Evolutionary conservation across 2,113 vertebrate species (phyloP).

Genomic region (Pelvicachromis taeniatus): DNA sequence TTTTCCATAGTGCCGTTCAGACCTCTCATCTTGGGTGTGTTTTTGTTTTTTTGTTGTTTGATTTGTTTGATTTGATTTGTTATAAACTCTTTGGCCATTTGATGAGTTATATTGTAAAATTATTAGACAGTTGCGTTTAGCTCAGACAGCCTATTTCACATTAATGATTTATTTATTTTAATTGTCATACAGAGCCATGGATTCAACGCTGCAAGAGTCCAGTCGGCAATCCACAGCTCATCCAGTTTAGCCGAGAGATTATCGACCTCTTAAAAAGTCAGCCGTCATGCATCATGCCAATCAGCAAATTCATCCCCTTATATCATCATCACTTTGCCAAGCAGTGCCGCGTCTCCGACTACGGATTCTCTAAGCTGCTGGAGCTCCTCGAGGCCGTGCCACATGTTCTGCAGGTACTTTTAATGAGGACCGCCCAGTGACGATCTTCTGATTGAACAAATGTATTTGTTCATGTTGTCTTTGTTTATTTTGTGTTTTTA

Average conservation of each 20-base stretch:
- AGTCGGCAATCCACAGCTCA: conserved; percentile 93
- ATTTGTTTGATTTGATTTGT: not conserved
- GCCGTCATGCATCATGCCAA: conserved; percentile 82
- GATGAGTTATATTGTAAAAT: not conserved
- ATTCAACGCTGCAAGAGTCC: conserved; percentile 92
- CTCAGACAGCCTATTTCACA: not conserved
- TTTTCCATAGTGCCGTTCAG: not conserved
- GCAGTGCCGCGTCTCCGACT: conserved; percentile 95
- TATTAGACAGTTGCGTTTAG: not conserved
- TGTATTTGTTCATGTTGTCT: not conserved
- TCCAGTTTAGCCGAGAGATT: conserved; percentile 95
- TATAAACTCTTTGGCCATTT: not conserved
- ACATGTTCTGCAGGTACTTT: conserved; percentile 87
- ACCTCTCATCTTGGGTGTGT: not conserved
- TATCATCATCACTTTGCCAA: conserved; percentile 98
- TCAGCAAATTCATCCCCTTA: conserved; percentile 91
- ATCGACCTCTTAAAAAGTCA: conserved; percentile 92
- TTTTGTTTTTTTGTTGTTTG: not conserved
- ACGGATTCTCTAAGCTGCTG: conserved; percentile 90
- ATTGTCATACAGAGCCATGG: conserved; percentile 83
- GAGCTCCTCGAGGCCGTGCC: conserved; percentile 95
- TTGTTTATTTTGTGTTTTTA: accelerated
- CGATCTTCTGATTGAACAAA: not conserved
- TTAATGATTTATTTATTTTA: not conserved
- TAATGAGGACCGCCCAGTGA: accelerated